Evolutionary conservation across 2,113 vertebrate genomes (phyloP).

Genomic region (Theristicus caerulescens): DNA sequence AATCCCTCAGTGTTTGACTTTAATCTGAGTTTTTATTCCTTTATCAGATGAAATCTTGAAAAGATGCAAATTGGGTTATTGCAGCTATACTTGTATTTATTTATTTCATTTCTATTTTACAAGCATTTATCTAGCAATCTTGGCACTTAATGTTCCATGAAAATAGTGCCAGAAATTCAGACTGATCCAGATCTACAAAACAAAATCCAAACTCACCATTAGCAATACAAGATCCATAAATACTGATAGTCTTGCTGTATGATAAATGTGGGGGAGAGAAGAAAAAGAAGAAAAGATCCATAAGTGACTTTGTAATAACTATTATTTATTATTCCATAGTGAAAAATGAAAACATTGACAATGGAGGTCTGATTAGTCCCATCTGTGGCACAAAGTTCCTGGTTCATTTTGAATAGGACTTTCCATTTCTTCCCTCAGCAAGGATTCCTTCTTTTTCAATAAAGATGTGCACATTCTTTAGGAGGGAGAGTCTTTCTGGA

Average conservation of each 20-base stretch:
- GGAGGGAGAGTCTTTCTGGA: neutral
- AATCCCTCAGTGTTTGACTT: neutral
- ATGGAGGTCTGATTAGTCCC: neutral
- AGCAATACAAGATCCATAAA: neutral
- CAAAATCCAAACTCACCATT: neutral
- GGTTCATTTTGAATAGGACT: neutral
- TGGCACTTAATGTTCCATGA: neutral
- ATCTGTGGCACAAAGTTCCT: neutral
- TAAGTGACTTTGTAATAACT: neutral
- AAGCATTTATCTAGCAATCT: neutral
- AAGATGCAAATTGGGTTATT: neutral
- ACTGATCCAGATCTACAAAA: neutral
- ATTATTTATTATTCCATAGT: neutral
- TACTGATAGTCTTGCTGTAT: neutral
- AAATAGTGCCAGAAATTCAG: neutral
- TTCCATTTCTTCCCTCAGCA: neutral
- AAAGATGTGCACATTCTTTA: neutral
- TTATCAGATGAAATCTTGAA: conserved; percentile 7
- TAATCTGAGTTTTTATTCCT: neutral
- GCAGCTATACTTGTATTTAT: neutral
- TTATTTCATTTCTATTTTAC: conserved; percentile 11
- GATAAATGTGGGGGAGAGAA: neutral
- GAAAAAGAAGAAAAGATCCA: too few species aligned
- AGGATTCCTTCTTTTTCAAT: neutral
- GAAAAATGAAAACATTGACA: neutral